Evolutionary conservation across 2,888 invertebrate species (phyloP).

Genomic region (Amblyjoppa fuscipennis): DNA sequence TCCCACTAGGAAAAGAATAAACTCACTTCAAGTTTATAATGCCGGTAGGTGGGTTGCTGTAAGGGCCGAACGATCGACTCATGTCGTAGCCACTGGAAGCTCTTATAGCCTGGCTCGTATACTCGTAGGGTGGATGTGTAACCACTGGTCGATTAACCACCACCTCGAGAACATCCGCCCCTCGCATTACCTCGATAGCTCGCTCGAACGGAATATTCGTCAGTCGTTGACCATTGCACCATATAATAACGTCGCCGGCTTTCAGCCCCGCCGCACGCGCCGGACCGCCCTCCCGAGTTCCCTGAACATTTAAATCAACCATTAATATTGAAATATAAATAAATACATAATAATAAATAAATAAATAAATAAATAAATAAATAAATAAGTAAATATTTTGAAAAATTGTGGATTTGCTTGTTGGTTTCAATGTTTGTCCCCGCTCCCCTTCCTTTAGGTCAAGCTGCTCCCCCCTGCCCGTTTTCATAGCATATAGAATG

Average conservation of each 20-base stretch:
- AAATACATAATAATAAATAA: background rate
- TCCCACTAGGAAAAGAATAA: background rate
- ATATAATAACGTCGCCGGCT: slow-evolving; percentile 96
- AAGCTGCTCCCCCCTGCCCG: too few species aligned
- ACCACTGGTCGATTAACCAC: slow-evolving; percentile 86
- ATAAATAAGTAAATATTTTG: too few species aligned
- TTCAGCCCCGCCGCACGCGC: slow-evolving; percentile 95
- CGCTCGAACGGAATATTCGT: slow-evolving; percentile 83
- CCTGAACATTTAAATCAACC: slow-evolving; percentile 88
- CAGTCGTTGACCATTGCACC: slow-evolving; percentile 91
- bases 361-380: background rate
- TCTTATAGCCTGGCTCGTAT: slow-evolving; percentile 77
- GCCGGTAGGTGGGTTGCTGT: slow-evolving; percentile 60
- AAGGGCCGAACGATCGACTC: slow-evolving; percentile 65
- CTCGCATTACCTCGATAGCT: slow-evolving; percentile 83
- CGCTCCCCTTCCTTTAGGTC: too few species aligned
- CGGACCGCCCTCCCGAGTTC: slow-evolving; percentile 95
- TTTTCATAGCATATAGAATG: too few species aligned
- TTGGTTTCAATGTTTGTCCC: too few species aligned
- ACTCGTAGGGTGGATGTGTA: slow-evolving; percentile 78
- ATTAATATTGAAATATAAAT: background rate
- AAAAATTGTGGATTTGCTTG: too few species aligned
- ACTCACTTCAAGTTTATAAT: slow-evolving; percentile 64
- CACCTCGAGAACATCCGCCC: slow-evolving; percentile 83
- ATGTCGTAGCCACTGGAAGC: slow-evolving; percentile 82